Base-by-base conservation (phyloP, 2,113 vertebrate species). In the Paramisgurnus dabryanus region DNA sequence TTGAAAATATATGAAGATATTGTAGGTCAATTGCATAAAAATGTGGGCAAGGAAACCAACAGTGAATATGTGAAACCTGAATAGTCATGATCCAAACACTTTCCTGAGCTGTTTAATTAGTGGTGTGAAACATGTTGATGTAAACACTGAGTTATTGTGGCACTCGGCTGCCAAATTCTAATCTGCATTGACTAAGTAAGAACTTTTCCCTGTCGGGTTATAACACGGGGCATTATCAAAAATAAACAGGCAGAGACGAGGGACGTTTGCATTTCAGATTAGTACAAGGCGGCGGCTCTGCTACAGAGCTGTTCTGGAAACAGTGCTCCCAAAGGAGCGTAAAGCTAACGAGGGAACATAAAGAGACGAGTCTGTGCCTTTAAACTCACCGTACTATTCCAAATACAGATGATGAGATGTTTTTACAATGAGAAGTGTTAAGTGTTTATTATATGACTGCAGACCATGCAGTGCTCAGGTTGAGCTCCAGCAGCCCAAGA, bases 341-440 rank as follows among this genome's bases (percentile, higher is more conserved):
- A 13, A 76, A 53, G 67, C 72, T 84, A 86, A 86, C 80, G 83
- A 85, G 73, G 77, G 68, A 63, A 71, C 85, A 80, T 69, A 82
- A 72, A 80, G 40, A 55, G 1, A 53, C 34, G 75, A 80, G 70
- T 49, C 80, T 81, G 78, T 77, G 71, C 77, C 82, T 84, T 79
- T 82, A 84, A 84, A 68, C 70, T 72, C 49, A n/a, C 39, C 49
- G 74, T 64, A 57, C 60, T 67, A 77, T 79, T 75, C 63, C 64
- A 69, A 67, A 81, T 27, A 68, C 78, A 49, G 34, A 67, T 41
- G 50, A 79, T 41, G 17, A 68, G 43, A n/a, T 27, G 40, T 49
- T 57, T 39, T 2, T 27, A 34, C 10, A 50, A 69, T n/a, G 34
- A 15, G 40, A 58, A 60, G 41, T 4, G 58, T 49, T 50, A 5